Evolutionary conservation across 2,113 vertebrate genomes (phyloP).

Genomic region (Chiloscyllium plagiosum): DNA sequence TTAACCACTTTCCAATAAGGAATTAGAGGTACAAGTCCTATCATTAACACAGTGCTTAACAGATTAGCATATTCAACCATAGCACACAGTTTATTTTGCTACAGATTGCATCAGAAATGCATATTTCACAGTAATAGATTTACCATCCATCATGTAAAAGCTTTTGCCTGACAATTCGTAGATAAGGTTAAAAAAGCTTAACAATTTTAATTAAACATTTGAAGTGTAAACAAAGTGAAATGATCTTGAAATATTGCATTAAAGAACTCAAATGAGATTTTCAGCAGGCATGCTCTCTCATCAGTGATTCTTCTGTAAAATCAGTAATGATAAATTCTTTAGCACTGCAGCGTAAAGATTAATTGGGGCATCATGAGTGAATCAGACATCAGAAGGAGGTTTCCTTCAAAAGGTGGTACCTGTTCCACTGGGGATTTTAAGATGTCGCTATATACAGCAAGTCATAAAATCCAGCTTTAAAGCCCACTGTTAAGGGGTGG

Average conservation of each 20-base stretch:
- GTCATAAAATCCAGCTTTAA: too few relatives aligned
- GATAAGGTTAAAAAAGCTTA: not conserved
- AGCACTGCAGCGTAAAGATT: too few relatives aligned
- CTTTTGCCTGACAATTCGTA: not conserved
- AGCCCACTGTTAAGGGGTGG: not conserved
- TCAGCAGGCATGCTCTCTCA: not conserved
- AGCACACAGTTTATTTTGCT: not conserved
- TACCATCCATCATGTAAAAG: not conserved
- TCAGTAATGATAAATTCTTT: not conserved
- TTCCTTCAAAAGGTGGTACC: too few relatives aligned
- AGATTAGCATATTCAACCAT: not conserved
- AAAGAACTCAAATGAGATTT: not conserved
- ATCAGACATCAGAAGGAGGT: too few relatives aligned
- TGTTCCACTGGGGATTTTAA: too few relatives aligned
- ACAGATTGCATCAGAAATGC: not conserved
- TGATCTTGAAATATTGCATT: not conserved
- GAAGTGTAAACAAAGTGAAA: not conserved
- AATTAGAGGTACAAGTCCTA: not conserved
- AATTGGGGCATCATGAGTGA: too few relatives aligned
- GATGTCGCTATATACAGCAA: too few relatives aligned
- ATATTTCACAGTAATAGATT: not conserved
- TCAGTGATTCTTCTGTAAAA: not conserved
- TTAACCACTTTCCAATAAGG: not conserved
- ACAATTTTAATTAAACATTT: not conserved
- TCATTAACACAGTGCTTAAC: not conserved